Evolutionary conservation across 1,140 invertebrate genomes (phyloP), one percentile per base, ranked within the genome.

Genomic region (Brachystomella parvula): DNA sequence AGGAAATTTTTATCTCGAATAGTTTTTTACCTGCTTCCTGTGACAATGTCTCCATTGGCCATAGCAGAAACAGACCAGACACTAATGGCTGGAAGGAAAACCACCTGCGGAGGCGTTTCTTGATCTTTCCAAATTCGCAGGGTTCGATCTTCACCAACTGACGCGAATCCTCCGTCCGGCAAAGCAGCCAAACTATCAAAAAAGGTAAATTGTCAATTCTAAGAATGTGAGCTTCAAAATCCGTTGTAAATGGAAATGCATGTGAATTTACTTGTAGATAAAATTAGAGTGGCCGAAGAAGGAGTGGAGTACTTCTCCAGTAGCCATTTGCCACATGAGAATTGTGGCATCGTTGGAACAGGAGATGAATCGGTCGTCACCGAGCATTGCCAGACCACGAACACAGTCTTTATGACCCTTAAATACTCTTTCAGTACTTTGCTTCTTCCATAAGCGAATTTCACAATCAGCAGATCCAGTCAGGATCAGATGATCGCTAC

Each of bases 391-490:
- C 47, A 97, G 74, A 47, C 83, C 87, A 76, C 95, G 80, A 0
- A 98, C 90, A 80, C 92, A 95, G 75, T 98, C 94, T 35, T 85
- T 88, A 75, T 98, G 94, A 12, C 87, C 93, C 82, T 57, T 30
- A 30, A 63, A 60, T 31, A 56, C 47, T 21, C 19, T 58, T 31
- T 19, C 17, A 3, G 49, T 17, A 6, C 58, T 39, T 30, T 61
- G 32, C 3, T 71, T 65, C 19, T 83, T 83, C 92, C 92, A 96
- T 17, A 94, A 75, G 72, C 87, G 87, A 56, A 98, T 89, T 17
- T 83, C 86, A 79, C 94, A 94, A 78, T 98, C 95, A 28, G 95
- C 95, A 1, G 88, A 90, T 12, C 86, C 92, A 26, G 93, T 94
- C 0, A 92, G 81, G 75, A 92, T 85, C 32, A 81, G 79, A 1